Evolutionary conservation across 2,888 invertebrate species (phyloP).

Genomic region (Latrodectus elegans): DNA sequence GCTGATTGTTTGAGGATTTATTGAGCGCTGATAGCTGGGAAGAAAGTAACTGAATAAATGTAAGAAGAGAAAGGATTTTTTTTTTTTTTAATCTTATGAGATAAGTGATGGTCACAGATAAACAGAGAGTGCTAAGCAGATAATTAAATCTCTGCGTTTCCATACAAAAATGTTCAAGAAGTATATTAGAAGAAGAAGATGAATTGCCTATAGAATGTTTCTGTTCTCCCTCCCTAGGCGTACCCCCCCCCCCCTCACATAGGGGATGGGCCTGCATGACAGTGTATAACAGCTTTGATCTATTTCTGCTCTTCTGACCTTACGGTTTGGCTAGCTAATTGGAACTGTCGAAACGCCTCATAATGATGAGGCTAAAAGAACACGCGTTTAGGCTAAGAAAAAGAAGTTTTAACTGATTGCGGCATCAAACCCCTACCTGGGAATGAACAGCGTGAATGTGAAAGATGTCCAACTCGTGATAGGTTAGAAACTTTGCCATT

Average conservation of each 20-base stretch:
- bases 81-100: constrained; percentile 7
- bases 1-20: constrained; percentile 20
- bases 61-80: constrained; percentile 12
- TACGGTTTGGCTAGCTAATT: constrained; percentile 57
- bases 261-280: constrained; percentile 33
- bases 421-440: constrained; percentile 26
- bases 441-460: constrained; percentile 38
- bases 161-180: constrained; percentile 27
- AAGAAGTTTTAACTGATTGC: not conserved
- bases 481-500: constrained; percentile 43
- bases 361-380: constrained; percentile 58
- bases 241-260: constrained; percentile 14
- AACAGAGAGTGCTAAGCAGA: constrained; percentile 43
- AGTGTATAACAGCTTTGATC: constrained; percentile 18
- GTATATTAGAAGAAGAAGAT: constrained; percentile 33
- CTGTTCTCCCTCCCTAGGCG: not conserved
- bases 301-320: constrained; percentile 40
- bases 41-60: not conserved
- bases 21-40: not conserved
- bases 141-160: constrained; percentile 64
- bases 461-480: constrained; percentile 36
- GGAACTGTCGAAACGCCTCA: constrained; percentile 57
- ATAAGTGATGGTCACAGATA: constrained; percentile 48
- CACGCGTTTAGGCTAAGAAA: constrained; percentile 43
- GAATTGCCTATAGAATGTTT: constrained; percentile 33